Percentiles rank a stretch among this genome's conserved stretches.
These are phyloP conservation scores for Mareca strepera DNA, from an alignment of 2,797 vertebrate species.

Conservation along the genomic window DNA sequence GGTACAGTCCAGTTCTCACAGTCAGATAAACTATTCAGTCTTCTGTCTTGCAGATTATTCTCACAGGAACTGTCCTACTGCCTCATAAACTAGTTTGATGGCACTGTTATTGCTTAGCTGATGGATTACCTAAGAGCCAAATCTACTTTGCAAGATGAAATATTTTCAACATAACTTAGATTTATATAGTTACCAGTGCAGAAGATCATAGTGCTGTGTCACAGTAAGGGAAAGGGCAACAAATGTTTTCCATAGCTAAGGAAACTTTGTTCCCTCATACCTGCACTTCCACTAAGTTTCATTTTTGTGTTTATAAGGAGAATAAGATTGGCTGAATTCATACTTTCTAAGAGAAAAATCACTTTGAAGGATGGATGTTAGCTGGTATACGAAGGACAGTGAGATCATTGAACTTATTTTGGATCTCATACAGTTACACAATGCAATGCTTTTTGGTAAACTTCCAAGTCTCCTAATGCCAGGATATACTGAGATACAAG, in stretches of 20 bases:
- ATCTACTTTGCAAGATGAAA: conserved; percentile 17
- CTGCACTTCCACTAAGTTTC: neutral
- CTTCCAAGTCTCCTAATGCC: neutral
- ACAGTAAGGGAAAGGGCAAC: neutral
- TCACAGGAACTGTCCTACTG: conserved; percentile 38
- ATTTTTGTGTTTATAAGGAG: neutral
- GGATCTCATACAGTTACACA: neutral
- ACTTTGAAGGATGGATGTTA: neutral
- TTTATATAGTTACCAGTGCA: neutral
- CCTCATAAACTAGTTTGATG: conserved; percentile 56
- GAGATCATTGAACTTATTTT: conserved; percentile 6
- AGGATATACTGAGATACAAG: neutral
- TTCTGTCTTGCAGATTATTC: conserved; percentile 43
- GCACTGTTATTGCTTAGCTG: conserved; percentile 44
- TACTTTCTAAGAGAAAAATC: neutral
- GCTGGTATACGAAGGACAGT: neutral
- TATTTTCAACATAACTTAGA: conserved; percentile 35
- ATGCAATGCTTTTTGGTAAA: neutral
- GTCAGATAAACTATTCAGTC: conserved; percentile 14
- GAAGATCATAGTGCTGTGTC: neutral
- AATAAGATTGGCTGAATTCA: neutral
- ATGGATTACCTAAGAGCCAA: conserved; percentile 29
- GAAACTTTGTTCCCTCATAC: neutral
- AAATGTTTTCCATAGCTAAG: neutral
- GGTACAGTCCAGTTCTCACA: neutral